Conservation (phyloP, 2,113 vertebrate species). For the Setophaga coronata region DNA sequence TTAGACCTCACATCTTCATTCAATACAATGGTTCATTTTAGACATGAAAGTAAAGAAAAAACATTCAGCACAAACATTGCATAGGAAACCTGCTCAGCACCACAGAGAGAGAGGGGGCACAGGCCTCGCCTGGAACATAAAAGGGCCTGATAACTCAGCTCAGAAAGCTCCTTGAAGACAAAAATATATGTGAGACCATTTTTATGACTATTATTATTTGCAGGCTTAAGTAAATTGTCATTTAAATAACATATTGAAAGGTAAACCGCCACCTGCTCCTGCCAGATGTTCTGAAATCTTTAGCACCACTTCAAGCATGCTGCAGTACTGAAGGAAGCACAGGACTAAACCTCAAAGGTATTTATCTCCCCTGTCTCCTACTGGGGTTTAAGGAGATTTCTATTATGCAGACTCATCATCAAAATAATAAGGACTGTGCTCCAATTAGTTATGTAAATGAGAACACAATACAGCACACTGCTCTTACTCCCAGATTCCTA, state of each 20-base stretch:
- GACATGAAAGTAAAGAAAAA: not conserved
- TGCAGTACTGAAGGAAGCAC: not conserved
- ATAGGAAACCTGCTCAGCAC: not conserved
- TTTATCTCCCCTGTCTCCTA: not conserved
- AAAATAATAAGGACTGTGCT: not conserved
- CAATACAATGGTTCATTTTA: fast-evolving
- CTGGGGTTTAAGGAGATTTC: not conserved
- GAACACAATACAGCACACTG: not conserved
- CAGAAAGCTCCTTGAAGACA: not conserved
- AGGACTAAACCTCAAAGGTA: not conserved
- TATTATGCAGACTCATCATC: not conserved
- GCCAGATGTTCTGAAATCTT: slow-evolving; percentile 70
- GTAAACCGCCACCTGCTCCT: slow-evolving; percentile 59
- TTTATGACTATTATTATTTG: slow-evolving; percentile 63
- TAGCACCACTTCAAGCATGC: not conserved
- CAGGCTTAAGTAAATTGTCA: slow-evolving; percentile 56
- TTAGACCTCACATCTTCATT: not conserved
- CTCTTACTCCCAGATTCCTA: not conserved
- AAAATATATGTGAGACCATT: not conserved
- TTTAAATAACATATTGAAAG: slow-evolving; percentile 70
- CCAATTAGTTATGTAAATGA: slow-evolving; percentile 9
- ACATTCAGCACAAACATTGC: not conserved
- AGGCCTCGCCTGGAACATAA: not conserved
- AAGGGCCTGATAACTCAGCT: not conserved
- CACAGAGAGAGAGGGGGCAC: not conserved